These are phyloP conservation scores for Apodemus speciosus DNA, from an alignment of 2,113 vertebrate species.

Conservation along the genomic window DNA sequence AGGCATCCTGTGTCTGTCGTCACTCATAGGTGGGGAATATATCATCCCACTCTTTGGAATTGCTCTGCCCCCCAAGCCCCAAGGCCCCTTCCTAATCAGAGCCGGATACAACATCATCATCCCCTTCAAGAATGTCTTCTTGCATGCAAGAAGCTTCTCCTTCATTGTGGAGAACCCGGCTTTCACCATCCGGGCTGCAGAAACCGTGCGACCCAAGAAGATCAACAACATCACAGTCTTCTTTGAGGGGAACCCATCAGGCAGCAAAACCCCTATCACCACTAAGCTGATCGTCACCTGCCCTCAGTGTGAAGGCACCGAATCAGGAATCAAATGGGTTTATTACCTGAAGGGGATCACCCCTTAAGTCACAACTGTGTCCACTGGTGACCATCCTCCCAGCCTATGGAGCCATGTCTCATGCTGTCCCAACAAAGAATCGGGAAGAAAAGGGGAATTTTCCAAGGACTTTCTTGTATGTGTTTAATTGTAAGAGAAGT, in stretches of 20 bases:
- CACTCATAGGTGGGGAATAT: conserved; percentile 85
- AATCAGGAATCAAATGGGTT: conserved; percentile 84
- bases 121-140: conserved; percentile 93
- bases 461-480: neutral
- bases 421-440: neutral
- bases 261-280: conserved; percentile 78
- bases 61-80: conserved; percentile 87
- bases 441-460: neutral
- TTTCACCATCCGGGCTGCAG: conserved; percentile 84
- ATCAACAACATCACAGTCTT: conserved; percentile 82
- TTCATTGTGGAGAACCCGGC: conserved; percentile 86
- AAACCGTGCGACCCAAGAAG: conserved; percentile 86
- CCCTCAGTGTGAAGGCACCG: conserved; percentile 73
- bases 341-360: conserved; percentile 89
- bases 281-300: conserved; percentile 87
- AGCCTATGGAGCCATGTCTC: neutral
- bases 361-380: conserved; percentile 30
- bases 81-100: conserved; percentile 88
- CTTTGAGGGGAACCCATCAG: conserved; percentile 80
- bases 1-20: conserved; percentile 85
- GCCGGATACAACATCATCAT: conserved; percentile 84
- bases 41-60: conserved; percentile 87
- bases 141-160: conserved; percentile 83
- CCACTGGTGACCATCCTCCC: neutral
- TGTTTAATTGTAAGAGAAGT: neutral